Evolutionary conservation across 30 jellyfish, hydroid and myxozoan genomes (phyloP).

Genomic region (Cassiopea xamachana): DNA sequence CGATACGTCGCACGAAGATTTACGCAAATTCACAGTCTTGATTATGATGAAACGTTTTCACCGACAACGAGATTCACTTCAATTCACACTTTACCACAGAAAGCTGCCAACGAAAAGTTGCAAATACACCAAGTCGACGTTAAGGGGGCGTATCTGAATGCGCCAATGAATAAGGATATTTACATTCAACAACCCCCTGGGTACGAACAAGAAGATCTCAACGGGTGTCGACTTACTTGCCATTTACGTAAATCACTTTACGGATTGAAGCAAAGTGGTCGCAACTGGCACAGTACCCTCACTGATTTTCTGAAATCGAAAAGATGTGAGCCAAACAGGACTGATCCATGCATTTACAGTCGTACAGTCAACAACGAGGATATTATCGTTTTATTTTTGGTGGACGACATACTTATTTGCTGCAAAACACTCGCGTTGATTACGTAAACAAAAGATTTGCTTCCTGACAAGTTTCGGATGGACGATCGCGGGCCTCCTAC

Average conservation of each 20-base stretch:
- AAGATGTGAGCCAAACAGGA: too few relatives aligned
- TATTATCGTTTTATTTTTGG: conserved; percentile 6
- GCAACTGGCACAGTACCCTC: too few relatives aligned
- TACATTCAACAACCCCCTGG: too few relatives aligned
- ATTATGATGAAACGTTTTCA: conserved; percentile 43
- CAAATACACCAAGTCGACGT: conserved; percentile 45
- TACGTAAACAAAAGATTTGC: not conserved
- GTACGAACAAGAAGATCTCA: too few relatives aligned
- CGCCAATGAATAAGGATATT: too few relatives aligned
- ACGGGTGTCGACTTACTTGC: too few relatives aligned
- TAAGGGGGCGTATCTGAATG: not conserved
- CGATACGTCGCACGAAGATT: conserved; percentile 34
- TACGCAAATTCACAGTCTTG: conserved; percentile 13
- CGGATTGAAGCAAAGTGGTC: too few relatives aligned
- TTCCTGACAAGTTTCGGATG: conserved; percentile 12
- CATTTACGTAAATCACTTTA: too few relatives aligned
- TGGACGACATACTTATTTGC: conserved; percentile 25
- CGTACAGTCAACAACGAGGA: not conserved
- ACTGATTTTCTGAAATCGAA: too few relatives aligned
- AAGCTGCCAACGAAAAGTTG: conserved; percentile 36
- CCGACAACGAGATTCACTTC: conserved; percentile 48
- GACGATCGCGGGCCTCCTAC: conserved; percentile 30
- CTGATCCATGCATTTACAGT: too few relatives aligned
- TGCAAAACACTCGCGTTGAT: not conserved
- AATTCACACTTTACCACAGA: conserved; percentile 33